Conservation (phyloP, 2,113 vertebrate genomes). For the Prunella himalayana region DNA sequence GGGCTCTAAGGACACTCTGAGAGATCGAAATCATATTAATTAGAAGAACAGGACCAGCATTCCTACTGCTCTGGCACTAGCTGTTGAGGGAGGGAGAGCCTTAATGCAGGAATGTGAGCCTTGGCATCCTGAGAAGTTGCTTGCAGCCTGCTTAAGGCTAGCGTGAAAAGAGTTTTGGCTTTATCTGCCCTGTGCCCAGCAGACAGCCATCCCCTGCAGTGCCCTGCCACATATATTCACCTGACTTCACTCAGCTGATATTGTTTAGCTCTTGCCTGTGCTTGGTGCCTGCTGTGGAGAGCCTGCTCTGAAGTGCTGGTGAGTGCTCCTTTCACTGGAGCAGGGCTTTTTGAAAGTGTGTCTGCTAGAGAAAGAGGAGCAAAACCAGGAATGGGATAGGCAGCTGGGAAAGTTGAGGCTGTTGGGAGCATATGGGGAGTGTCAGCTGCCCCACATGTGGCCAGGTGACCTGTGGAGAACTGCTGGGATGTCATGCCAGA, state of each 20-base stretch:
- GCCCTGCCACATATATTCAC: background rate
- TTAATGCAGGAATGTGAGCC: background rate
- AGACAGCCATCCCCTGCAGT: background rate
- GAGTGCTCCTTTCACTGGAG: background rate
- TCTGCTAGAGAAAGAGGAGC: background rate
- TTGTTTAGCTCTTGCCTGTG: background rate
- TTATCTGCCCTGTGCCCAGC: background rate
- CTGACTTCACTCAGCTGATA: background rate
- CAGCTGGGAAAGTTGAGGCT: background rate
- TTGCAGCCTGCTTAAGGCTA: background rate
- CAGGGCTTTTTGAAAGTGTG: background rate
- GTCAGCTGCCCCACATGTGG: background rate
- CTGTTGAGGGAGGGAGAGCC: background rate
- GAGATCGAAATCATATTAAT: constrained; percentile 37
- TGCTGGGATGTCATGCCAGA: background rate
- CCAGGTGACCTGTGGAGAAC: background rate
- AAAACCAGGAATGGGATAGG: background rate
- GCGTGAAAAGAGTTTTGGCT: background rate
- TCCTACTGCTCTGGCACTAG: background rate
- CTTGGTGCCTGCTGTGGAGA: background rate
- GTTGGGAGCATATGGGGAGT: background rate
- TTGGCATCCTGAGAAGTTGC: background rate
- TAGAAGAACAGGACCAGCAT: constrained; percentile 3
- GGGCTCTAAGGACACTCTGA: constrained; percentile 1
- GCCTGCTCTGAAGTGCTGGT: background rate